phyloP scores from a whole-genome alignment of 2,113 vertebrate genomes.

The Dicentrarchus labrax region DNA sequence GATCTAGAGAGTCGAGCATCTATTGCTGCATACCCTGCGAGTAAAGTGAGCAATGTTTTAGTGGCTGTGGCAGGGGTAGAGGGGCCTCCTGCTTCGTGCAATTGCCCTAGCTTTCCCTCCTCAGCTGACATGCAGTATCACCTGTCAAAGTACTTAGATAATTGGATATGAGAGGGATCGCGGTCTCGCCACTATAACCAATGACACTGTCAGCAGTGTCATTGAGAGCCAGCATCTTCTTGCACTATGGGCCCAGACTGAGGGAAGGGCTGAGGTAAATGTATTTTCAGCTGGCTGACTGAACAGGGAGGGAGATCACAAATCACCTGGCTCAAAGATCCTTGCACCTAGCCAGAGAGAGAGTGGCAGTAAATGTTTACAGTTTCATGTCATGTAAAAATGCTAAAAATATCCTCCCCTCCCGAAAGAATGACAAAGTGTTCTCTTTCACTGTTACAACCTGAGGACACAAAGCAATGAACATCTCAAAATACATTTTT shows the following conservation, averaged over 20 bases:
- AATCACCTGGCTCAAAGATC: slow-evolving; percentile 77
- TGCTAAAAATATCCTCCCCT: slow-evolving; percentile 77
- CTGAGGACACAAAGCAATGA: slow-evolving; percentile 50
- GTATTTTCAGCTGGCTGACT: slow-evolving; percentile 71
- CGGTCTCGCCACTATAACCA: slow-evolving; percentile 77
- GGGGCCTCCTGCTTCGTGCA: slow-evolving; percentile 70
- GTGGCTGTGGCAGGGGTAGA: slow-evolving; percentile 83
- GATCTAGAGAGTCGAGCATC: slow-evolving; percentile 87
- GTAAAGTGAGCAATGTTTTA: slow-evolving; percentile 93
- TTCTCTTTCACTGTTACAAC: slow-evolving; percentile 63
- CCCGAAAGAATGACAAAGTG: slow-evolving; percentile 63
- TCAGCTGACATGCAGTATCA: slow-evolving; percentile 96
- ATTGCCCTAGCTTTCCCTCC: slow-evolving; percentile 80
- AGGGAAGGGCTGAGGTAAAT: slow-evolving; percentile 74
- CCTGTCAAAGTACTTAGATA: slow-evolving; percentile 90
- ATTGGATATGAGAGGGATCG: slow-evolving; percentile 83
- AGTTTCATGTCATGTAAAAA: slow-evolving; percentile 77
- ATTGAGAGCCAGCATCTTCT: slow-evolving; percentile 66
- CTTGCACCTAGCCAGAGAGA: slow-evolving; percentile 43
- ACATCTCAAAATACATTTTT: slow-evolving; percentile 30
- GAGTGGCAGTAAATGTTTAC: slow-evolving; percentile 78
- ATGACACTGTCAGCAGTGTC: slow-evolving; percentile 79
- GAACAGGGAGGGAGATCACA: slow-evolving; percentile 80
- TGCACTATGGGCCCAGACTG: slow-evolving; percentile 77
- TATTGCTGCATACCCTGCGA: slow-evolving; percentile 89